Evolutionary conservation across 2,888 invertebrate species (phyloP).

Genomic region (Dusona sp.): DNA sequence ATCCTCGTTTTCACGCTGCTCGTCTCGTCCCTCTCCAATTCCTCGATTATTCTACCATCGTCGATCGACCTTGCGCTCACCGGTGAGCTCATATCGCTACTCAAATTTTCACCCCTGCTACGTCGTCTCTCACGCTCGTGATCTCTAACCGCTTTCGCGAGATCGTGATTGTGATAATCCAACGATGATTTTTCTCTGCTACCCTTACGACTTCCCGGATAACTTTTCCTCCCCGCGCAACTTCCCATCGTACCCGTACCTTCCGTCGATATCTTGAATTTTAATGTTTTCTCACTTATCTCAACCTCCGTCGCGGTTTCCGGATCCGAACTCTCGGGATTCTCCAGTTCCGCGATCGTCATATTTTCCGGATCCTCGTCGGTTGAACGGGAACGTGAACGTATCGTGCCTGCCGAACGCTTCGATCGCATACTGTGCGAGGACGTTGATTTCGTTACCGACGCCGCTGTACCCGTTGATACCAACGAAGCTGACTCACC

Average conservation of each 20-base stretch:
- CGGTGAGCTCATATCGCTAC: constrained; percentile 81
- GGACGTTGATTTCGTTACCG: constrained; percentile 82
- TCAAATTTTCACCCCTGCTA: constrained; percentile 78
- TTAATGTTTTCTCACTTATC: constrained; percentile 90
- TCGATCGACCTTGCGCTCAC: constrained; percentile 81
- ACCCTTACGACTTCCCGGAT: constrained; percentile 89
- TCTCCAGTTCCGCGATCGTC: constrained; percentile 84
- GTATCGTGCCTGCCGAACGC: constrained; percentile 84
- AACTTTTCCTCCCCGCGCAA: constrained; percentile 86
- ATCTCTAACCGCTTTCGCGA: constrained; percentile 85
- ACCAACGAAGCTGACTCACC: constrained; percentile 76
- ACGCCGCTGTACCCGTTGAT: constrained; percentile 68
- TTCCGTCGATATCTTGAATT: constrained; percentile 91
- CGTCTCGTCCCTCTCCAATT: constrained; percentile 77
- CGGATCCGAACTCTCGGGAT: constrained; percentile 87
- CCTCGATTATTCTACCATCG: constrained; percentile 79
- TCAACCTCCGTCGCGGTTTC: constrained; percentile 91
- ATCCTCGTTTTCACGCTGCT: constrained; percentile 58
- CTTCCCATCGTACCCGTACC: constrained; percentile 84
- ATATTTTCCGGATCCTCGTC: constrained; percentile 82
- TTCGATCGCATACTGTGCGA: constrained; percentile 83
- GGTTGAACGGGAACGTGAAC: constrained; percentile 81
- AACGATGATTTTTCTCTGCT: constrained; percentile 87
- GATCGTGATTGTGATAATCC: constrained; percentile 83
- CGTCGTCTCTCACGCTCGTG: constrained; percentile 83